These are phyloP conservation scores for Marmota flaviventris DNA, from an alignment of 2,113 vertebrate genomes.

Conservation along the genomic window DNA sequence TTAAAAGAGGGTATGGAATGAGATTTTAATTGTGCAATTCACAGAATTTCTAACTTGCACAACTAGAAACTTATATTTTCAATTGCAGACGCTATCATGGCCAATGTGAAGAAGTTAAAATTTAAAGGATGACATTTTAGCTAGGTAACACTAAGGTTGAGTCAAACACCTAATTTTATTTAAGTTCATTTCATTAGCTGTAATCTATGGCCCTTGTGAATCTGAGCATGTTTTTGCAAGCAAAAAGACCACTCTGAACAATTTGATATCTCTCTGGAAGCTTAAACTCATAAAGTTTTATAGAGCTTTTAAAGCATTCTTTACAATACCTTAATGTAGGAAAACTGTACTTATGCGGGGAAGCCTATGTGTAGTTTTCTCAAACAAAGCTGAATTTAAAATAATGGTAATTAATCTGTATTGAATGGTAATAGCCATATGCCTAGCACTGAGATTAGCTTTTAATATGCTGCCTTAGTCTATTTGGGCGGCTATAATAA, in stretches of 20 bases:
- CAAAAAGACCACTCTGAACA: neutral
- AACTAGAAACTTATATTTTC: slow-evolving; percentile 37
- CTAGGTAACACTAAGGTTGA: neutral
- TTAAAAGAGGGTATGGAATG: neutral
- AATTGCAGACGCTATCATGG: neutral
- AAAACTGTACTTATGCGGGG: neutral
- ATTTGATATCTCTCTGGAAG: neutral
- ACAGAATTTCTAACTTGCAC: neutral
- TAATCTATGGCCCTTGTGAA: neutral
- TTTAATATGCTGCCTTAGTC: neutral
- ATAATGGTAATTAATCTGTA: neutral
- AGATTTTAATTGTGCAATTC: neutral
- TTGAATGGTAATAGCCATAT: neutral
- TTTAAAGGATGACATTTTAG: neutral
- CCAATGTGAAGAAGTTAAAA: slow-evolving; percentile 30
- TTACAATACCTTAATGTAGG: neutral
- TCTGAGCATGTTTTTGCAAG: neutral
- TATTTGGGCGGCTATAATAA: neutral
- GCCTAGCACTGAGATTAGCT: neutral
- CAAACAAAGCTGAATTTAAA: neutral
- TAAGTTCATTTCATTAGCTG: slow-evolving; percentile 27
- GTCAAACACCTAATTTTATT: slow-evolving; percentile 8
- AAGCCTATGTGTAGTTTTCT: neutral
- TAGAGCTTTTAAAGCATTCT: neutral
- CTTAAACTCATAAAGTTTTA: neutral